phyloP scores from a whole-genome alignment of 2,113 vertebrate species.

The Uria lomvia region DNA sequence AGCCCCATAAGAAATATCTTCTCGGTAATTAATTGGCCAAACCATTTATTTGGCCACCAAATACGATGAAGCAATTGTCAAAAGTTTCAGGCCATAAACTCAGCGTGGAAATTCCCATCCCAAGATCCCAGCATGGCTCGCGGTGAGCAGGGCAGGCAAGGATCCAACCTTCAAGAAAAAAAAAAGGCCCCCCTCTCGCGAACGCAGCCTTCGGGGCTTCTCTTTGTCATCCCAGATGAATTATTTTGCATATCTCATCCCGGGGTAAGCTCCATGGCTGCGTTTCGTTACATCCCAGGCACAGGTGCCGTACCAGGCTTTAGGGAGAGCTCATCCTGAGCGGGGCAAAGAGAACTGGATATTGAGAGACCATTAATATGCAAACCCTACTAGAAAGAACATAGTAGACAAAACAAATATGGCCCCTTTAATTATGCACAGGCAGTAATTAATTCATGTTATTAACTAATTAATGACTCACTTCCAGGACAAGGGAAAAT shows the following conservation, averaged over 20 bases:
- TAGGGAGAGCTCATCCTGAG: neutral
- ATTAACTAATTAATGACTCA: conserved; percentile 15
- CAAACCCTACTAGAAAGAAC: neutral
- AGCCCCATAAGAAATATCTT: neutral
- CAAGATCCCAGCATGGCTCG: neutral
- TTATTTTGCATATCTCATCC: neutral
- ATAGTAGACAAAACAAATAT: neutral
- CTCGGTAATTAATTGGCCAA: neutral
- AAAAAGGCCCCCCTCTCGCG: neutral
- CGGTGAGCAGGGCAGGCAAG: neutral
- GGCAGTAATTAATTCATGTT: conserved; percentile 10
- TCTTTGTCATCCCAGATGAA: neutral
- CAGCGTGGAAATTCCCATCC: neutral
- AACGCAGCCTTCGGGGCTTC: neutral
- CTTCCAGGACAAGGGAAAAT: neutral
- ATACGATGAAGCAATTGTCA: neutral
- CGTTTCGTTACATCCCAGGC: neutral
- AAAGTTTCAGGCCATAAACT: neutral
- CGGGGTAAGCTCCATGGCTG: neutral
- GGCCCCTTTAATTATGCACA: neutral
- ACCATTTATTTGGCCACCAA: neutral
- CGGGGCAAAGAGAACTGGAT: neutral
- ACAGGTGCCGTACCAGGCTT: neutral
- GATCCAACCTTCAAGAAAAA: neutral
- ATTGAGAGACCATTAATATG: neutral